A percentile compares a stretch with the other conserved stretches of the same genome.
phyloP scores from a whole-genome alignment of 2,888 invertebrate genomes.

The Cecidostiba fungosa region DNA sequence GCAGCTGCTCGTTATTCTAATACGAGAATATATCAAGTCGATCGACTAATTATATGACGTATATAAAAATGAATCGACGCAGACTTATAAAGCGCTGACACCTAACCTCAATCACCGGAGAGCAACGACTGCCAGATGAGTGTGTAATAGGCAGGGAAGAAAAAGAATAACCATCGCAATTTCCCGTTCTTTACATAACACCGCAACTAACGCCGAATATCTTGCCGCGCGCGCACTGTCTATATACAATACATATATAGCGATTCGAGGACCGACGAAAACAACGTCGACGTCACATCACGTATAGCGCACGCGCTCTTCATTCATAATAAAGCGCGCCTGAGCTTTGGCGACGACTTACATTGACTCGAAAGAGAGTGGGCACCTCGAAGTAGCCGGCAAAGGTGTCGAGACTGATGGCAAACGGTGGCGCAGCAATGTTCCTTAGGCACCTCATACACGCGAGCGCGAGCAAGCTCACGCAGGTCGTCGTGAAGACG shows the following conservation, averaged over 20 bases:
- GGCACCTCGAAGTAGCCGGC: slow-evolving; percentile 91
- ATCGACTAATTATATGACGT: no score
- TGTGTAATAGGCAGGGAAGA: no score
- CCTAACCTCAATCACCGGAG: slow-evolving; percentile 22
- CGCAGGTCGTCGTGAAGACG: slow-evolving; percentile 84
- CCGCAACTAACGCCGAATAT: no score
- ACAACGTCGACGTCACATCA: no score
- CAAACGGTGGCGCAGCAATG: slow-evolving; percentile 91
- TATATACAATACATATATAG: no score
- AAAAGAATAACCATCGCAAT: neutral
- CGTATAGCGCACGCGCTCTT: no score
- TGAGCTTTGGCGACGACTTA: slow-evolving; percentile 44
- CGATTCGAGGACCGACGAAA: no score
- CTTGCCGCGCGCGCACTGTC: no score
- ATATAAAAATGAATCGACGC: no score
- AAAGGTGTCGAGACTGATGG: slow-evolving; percentile 88
- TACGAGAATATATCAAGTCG: no score
- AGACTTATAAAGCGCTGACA: neutral
- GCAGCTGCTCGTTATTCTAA: neutral
- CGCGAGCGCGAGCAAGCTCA: slow-evolving; percentile 86
- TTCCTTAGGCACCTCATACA: slow-evolving; percentile 88
- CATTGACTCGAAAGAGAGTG: slow-evolving; percentile 90
- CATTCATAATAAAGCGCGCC: no score
- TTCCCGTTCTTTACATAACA: neutral
- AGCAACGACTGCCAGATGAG: no score